phyloP scores from a whole-genome alignment of 2,888 invertebrate genomes.

The Eulithis prunata region DNA sequence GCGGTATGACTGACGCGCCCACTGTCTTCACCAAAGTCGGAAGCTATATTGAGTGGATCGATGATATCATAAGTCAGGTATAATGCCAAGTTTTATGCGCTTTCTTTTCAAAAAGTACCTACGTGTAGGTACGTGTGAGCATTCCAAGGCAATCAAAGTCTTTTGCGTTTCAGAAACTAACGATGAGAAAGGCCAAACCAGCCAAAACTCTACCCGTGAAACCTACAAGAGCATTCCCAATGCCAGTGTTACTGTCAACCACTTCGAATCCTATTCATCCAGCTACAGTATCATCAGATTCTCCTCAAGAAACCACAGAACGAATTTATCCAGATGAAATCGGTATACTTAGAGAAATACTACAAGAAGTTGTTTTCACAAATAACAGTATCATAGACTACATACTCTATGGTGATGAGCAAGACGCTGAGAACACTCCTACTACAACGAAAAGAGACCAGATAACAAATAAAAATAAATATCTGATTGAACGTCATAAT shows the following conservation, averaged over 20 bases:
- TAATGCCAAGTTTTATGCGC: no score
- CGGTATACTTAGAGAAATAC: constrained; percentile 16
- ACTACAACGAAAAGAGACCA: constrained; percentile 6
- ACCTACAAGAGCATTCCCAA: background rate
- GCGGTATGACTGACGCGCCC: constrained; percentile 52
- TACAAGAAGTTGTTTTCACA: constrained; percentile 18
- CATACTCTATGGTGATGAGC: constrained; percentile 22
- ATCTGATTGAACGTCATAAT: constrained; percentile 3
- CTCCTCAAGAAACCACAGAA: background rate
- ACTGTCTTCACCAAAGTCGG: constrained; percentile 61
- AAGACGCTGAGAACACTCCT: constrained; percentile 1
- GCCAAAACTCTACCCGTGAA: background rate
- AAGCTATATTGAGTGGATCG: constrained; percentile 55
- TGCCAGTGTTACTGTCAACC: constrained; percentile 1
- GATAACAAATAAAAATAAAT: background rate
- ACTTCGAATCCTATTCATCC: background rate
- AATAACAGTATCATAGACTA: constrained; percentile 25
- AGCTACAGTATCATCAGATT: background rate
- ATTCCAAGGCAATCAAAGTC: no score
- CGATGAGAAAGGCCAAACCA: background rate
- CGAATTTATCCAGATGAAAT: constrained; percentile 11
- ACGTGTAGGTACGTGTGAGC: no score
- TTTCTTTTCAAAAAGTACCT: background rate
- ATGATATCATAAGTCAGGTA: constrained; percentile 47
- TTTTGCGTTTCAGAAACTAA: constrained; percentile 11